Evolutionary conservation across 2,797 vertebrate species (phyloP), one percentile per base, ranked within the genome.

Genomic region (Falco novaeseelandiae): DNA sequence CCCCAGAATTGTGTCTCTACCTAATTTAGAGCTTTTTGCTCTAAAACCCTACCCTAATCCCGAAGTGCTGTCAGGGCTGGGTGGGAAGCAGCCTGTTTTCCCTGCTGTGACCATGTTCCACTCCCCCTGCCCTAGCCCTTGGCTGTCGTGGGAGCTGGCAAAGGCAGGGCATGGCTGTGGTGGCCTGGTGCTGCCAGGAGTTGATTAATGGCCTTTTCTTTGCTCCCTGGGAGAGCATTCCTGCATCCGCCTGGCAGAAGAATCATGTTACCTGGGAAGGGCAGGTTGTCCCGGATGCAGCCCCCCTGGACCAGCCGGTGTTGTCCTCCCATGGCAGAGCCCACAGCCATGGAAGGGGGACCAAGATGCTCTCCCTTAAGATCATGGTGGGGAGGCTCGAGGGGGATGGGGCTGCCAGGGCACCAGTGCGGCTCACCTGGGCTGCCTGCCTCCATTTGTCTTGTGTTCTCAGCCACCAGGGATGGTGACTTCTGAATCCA

Each of bases 141-240:
- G 5, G 29, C 29, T 82, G 17, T 15, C 36, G 1, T 26, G 38
- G 38, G 27, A 70, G 10, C 57, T 55, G 15, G 30, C 18, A 12
- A 34, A 38, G 57, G 38, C 40, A 57, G 32, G 70, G 27, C 13
- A 55, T 23, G 0, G 0, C 48, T 0, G 8, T 0, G 0, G 57
- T 21, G 67, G 49, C 78, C 54, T 4, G 0, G 2, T 23, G 22
- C 49, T 82, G 81, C 32, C 90, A 76, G 14, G 0, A 1, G 4
- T 44, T 91, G 34, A 94, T 48, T 65, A 76, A 95, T 29, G 36
- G 14, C 49, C 70, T 72, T 89, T 92, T 74, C 48, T 81, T 87
- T 1, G 2, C 49, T 57, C 30, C n/a, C 2, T 3, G 2, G 21
- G 77, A 10, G 44, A 82, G 2, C 0, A 12, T 71, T 91, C 40